Evolutionary conservation across 2,888 invertebrate genomes (phyloP).

Genomic region (Apomyelois bistriatella): DNA sequence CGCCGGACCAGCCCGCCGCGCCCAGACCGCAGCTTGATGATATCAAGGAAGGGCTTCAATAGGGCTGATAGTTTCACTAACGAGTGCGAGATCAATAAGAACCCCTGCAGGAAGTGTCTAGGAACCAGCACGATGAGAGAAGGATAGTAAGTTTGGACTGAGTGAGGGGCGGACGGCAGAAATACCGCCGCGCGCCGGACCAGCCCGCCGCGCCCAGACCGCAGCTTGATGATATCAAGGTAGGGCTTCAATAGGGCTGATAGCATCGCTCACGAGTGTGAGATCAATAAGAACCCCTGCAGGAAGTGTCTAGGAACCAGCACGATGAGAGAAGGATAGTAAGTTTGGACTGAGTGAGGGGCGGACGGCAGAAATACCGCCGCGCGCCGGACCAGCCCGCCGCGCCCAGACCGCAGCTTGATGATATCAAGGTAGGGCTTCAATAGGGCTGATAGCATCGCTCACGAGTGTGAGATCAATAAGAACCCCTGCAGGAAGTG

Average conservation of each 20-base stretch:
- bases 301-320: too few species aligned
- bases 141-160: slow-evolving; percentile 69
- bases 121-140: slow-evolving; percentile 98
- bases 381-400: slow-evolving; percentile 57
- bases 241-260: too few species aligned
- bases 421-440: slow-evolving; percentile 50
- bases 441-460: too few species aligned
- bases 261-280: too few species aligned
- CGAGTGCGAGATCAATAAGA: too few species aligned
- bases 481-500: too few species aligned
- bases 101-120: slow-evolving; percentile 97
- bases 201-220: slow-evolving; percentile 47
- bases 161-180: slow-evolving; percentile 96
- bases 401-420: slow-evolving; percentile 53
- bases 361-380: slow-evolving; percentile 97
- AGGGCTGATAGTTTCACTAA: neutral
- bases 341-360: slow-evolving; percentile 77
- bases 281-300: too few species aligned
- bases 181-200: slow-evolving; percentile 84
- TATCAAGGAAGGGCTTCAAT: slow-evolving; percentile 35
- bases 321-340: too few species aligned
- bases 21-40: slow-evolving; percentile 60
- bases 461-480: too few species aligned
- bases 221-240: slow-evolving; percentile 59
- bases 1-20: slow-evolving; percentile 48